Evolutionary conservation across 2,797 vertebrate species (phyloP).

Genomic region (Acrocephalus scirpaceus): DNA sequence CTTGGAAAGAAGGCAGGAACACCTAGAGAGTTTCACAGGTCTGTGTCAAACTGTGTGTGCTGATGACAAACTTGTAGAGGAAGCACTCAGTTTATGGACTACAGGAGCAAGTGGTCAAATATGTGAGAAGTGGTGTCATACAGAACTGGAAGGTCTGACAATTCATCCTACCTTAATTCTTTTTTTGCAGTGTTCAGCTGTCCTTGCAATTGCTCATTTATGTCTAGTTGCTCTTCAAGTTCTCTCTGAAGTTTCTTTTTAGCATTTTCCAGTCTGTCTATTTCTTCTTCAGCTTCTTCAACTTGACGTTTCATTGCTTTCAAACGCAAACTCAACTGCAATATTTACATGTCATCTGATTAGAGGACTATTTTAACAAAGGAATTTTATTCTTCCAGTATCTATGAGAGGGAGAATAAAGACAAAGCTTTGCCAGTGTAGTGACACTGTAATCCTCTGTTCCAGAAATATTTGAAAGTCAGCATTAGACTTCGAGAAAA

Average conservation of each 20-base stretch:
- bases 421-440: slow-evolving; percentile 52
- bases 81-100: neutral
- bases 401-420: slow-evolving; percentile 46
- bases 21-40: neutral
- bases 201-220: slow-evolving; percentile 91
- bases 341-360: slow-evolving; percentile 45
- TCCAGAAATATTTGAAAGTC: neutral
- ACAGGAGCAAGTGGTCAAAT: neutral
- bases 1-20: neutral
- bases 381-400: slow-evolving; percentile 36
- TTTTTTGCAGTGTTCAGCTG: slow-evolving; percentile 88
- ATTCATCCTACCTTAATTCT: slow-evolving; percentile 84
- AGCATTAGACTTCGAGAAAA: neutral
- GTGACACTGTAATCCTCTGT: slow-evolving; percentile 17
- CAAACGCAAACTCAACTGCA: slow-evolving; percentile 91
- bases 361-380: slow-evolving; percentile 38
- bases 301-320: slow-evolving; percentile 97
- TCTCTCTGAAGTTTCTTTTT: slow-evolving; percentile 98
- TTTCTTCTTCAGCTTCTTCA: slow-evolving; percentile 95
- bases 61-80: neutral
- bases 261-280: slow-evolving; percentile 90
- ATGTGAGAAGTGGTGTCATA: neutral
- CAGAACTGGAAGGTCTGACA: neutral
- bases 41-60: neutral
- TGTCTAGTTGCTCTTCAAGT: slow-evolving; percentile 91